Evolutionary conservation across 2,113 vertebrate genomes (phyloP).

Genomic region (Equus quagga): DNA sequence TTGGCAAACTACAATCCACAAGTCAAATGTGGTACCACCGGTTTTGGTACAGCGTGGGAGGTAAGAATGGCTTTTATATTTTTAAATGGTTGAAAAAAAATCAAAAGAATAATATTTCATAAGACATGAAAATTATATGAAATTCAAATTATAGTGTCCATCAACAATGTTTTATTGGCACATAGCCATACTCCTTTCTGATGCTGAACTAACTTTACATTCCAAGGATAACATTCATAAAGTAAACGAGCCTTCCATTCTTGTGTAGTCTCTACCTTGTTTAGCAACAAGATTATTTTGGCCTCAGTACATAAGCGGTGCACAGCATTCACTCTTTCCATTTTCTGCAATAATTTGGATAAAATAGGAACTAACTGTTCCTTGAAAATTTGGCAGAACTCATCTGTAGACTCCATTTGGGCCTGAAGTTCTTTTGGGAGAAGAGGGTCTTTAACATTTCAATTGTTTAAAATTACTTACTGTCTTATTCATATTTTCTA

Average conservation of each 20-base stretch:
- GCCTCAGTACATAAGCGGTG: background rate
- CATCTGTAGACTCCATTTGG: background rate
- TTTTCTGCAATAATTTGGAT: conserved; percentile 3
- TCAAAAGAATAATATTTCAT: background rate
- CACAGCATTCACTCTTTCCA: background rate
- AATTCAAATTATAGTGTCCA: background rate
- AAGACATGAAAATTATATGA: background rate
- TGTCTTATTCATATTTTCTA: background rate
- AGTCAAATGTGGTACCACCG: background rate
- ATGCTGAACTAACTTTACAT: background rate
- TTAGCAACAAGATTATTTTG: background rate
- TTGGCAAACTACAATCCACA: background rate
- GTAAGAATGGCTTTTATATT: background rate
- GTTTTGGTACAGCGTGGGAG: background rate
- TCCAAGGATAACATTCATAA: background rate
- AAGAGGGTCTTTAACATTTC: background rate
- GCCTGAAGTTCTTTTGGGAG: background rate
- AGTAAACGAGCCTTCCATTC: background rate
- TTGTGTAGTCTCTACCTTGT: background rate
- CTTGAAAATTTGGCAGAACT: background rate
- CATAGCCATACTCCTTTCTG: background rate
- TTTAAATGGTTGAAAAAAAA: background rate
- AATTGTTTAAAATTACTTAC: conserved; percentile 4
- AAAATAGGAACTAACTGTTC: background rate
- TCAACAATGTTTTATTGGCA: background rate